Base-by-base conservation (phyloP, 1,140 invertebrate species). In the Tetraneura akinire region DNA sequence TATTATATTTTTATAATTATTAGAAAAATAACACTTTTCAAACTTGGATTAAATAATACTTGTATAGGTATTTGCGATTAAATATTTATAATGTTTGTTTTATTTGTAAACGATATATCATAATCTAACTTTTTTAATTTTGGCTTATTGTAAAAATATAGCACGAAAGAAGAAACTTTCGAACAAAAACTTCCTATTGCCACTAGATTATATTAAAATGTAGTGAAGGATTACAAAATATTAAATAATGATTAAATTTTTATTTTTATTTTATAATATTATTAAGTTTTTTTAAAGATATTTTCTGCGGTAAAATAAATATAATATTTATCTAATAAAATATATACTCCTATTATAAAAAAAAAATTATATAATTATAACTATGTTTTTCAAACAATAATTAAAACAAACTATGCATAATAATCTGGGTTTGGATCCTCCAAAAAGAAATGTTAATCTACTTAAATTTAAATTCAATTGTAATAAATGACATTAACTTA, bases 91-190 rank as follows among this genome's bases (percentile, higher is more conserved):
- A 49, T 45, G 68, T 8, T 70, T 23, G 6, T 70, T 47, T 49
- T 23, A 23, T 9, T 45, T 29, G 45, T 49, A 49, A 49, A 70
- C 68, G 45, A 70, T 49, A 26, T 14, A 70, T 70, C 45, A 70
- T 49, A 70, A 70, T 70, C 42, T 70, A 70, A 70, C 68, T 70
- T 70, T 70, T 70, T 70, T 70, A 70, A 70, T 70, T 70, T 49
- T 29, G 3, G 23, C 23, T 10, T 70, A 70, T 70, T 29, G 68
- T 26, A 49, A 29, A 70, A 49, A 70, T 14, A 29, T 49, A 4
- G 6, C 18, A 16, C 21, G 45, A 49, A 70, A 29, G n/a, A 70
- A 51, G 9, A 49, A 70, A 70, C 42, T 47, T 70, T 23, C 10
- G 3, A 49, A 3, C 13, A 42, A 23, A 68, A 71, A 71, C 21